A percentile compares a stretch with the other conserved stretches of the same genome.
phyloP scores from a whole-genome alignment of 1,140 invertebrate genomes.

The Drosophila ercepeae region DNA sequence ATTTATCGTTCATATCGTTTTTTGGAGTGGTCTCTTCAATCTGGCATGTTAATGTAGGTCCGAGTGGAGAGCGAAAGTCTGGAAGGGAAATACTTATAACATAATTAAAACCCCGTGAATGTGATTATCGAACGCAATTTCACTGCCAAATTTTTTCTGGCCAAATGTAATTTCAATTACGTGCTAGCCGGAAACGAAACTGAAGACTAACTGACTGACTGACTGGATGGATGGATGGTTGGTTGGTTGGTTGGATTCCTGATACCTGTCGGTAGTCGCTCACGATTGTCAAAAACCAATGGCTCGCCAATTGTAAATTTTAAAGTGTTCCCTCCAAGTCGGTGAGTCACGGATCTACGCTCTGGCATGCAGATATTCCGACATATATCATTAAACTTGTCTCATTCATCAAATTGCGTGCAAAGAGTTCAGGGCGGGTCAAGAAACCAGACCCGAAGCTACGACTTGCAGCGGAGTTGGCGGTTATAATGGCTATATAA shows the following conservation, averaged over 20 bases:
- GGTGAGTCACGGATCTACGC: conserved; percentile 46
- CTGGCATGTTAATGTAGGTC: conserved; percentile 67
- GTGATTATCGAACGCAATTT: conserved; percentile 60
- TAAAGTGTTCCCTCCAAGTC: conserved; percentile 29
- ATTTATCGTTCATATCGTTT: too few species aligned
- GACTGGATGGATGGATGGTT: background rate
- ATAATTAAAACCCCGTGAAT: conserved; percentile 45
- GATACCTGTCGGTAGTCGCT: conserved; percentile 41
- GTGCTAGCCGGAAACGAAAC: conserved; percentile 73
- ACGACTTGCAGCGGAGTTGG: conserved; percentile 3
- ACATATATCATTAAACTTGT: conserved; percentile 25
- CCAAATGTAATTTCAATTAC: conserved; percentile 68
- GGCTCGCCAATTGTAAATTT: conserved; percentile 12
- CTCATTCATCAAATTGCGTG: conserved; percentile 47
- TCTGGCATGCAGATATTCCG: conserved; percentile 46
- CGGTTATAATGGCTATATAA: background rate
- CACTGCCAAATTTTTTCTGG: conserved; percentile 61
- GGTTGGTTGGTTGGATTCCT: too few species aligned
- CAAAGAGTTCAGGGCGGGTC: conserved; percentile 35
- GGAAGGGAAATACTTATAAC: conserved; percentile 30
- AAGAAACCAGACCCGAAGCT: conserved; percentile 22
- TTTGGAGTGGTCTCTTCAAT: conserved; percentile 61
- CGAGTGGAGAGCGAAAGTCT: conserved; percentile 31
- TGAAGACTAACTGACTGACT: conserved; percentile 11
- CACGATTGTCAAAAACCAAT: conserved; percentile 52